Percentiles rank a stretch among this genome's conserved stretches.
phyloP scores from a whole-genome alignment of 2,113 vertebrate genomes.

The Pandion haliaetus region DNA sequence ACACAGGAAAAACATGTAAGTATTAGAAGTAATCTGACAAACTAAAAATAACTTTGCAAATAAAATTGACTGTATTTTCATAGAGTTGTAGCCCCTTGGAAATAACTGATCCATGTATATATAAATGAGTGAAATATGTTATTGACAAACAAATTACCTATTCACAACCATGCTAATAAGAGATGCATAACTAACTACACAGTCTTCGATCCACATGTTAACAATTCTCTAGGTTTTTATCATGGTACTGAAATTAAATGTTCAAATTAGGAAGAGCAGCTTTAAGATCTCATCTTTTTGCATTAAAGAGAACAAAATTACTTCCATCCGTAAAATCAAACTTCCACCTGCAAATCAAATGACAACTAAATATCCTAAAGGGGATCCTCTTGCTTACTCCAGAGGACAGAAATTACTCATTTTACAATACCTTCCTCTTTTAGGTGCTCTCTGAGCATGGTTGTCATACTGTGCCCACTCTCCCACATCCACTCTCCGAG shows the following conservation, averaged over 20 bases:
- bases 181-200: not conserved
- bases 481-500: not conserved
- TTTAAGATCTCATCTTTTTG: not conserved
- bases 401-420: not conserved
- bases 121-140: not conserved
- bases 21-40: not conserved
- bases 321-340: not conserved
- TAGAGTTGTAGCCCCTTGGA: not conserved
- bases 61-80: not conserved
- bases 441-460: not conserved
- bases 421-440: not conserved
- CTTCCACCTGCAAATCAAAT: not conserved
- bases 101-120: not conserved
- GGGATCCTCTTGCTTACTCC: not conserved
- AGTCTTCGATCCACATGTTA: not conserved
- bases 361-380: not conserved
- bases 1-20: not conserved
- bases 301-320: not conserved
- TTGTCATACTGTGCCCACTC: not conserved
- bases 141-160: not conserved
- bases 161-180: not conserved
- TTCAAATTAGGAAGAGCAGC: not conserved
- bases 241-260: not conserved
- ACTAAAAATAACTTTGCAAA: not conserved
- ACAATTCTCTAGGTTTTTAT: not conserved